Evolutionary conservation across 2,113 vertebrate genomes (phyloP), one percentile per base, ranked within the genome.

Genomic region (Helogale parvula): DNA sequence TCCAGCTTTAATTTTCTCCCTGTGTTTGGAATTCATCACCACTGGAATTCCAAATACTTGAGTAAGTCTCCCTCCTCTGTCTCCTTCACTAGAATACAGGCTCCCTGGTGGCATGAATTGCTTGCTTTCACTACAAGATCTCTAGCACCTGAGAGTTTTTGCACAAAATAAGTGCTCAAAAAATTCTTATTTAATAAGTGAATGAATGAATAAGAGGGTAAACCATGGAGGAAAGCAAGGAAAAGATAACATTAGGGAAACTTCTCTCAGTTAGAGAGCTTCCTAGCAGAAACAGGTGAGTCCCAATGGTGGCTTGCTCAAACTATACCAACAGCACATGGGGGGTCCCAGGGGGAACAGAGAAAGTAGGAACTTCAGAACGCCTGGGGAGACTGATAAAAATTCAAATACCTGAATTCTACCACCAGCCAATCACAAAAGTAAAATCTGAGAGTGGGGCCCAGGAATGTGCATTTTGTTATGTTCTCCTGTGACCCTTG

Each of bases 401-500:
- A 85, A 76, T 31, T 88, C 74, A 82, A 66, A 45, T 31, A 66
- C 4, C 71, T 33, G 25, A 57, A 52, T 25, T 31, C 60, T 21
- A 17, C 66, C 38, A 15, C 7, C 38, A n/a, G 16, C 47, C 16
- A 52, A 4, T n/a, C 87, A 25, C 0, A 52, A 60, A 89, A 57
- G 35, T 76, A 35, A 85, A 81, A 66, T 33, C 29, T n/a, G 10
- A 54, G 33, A 66, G 2, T 25, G 27, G 13, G 41, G 5, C n/a
- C 72, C 7, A 23, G 5, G n/a, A 47, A 83, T 15, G 7, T 6
- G 52, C 2, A 52, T 38, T 14, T 72, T 3, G 0, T 35, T 7
- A 14, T 4, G 23, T 0, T 19, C 21, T 12, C 21, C 14, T 8
- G 4, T 1, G 19, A 3, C 9, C 50, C 41, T 35, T 82, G 41